Conservation (phyloP, 2,888 invertebrate species). For the Tridacna gigas region DNA sequence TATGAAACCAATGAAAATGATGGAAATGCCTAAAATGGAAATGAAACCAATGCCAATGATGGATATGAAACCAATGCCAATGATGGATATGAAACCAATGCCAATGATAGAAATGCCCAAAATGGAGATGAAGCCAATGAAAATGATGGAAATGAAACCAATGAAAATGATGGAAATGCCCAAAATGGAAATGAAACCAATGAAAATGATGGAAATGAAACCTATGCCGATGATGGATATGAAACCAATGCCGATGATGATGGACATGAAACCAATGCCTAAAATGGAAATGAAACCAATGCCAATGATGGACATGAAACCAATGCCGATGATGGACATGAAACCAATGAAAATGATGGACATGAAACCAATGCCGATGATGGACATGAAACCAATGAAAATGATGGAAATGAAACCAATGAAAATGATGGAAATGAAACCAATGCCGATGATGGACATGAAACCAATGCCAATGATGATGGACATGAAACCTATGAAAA, state of each 20-base stretch:
- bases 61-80: conserved; percentile 6
- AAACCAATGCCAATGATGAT: conserved; percentile 19
- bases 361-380: conserved; percentile 13
- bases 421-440: conserved; percentile 18
- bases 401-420: neutral
- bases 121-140: neutral
- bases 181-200: conserved; percentile 19
- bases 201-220: conserved; percentile 21
- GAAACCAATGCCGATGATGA: conserved; percentile 14
- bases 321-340: conserved; percentile 11
- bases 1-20: conserved; percentile 11
- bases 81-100: conserved; percentile 25
- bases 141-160: conserved; percentile 1
- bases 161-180: conserved; percentile 9
- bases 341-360: conserved; percentile 9
- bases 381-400: conserved; percentile 14
- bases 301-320: conserved; percentile 26
- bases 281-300: conserved; percentile 11
- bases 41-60: conserved; percentile 22
- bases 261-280: conserved; percentile 10
- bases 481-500: neutral
- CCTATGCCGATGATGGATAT: neutral
- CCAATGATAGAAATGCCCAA: neutral
- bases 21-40: conserved; percentile 4
- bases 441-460: neutral